Percentiles rank a stretch among this genome's conserved stretches.
Evolutionary conservation across 2,797 vertebrate genomes (phyloP).

Genomic region (Malurus splendens): DNA sequence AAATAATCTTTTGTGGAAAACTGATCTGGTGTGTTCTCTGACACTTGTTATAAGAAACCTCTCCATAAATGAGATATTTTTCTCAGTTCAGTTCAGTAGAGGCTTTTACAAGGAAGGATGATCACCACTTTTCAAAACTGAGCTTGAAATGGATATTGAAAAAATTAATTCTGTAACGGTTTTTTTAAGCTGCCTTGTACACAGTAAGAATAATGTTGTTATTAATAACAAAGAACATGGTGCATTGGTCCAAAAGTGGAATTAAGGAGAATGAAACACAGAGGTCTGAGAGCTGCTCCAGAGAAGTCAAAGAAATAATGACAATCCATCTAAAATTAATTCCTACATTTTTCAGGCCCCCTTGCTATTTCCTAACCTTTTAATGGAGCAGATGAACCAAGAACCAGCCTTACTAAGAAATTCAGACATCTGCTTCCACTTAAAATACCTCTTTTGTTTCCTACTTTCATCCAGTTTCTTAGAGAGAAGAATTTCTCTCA

Average conservation of each 20-base stretch:
- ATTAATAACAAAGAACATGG: neutral
- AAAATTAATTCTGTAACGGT: neutral
- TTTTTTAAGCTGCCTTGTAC: neutral
- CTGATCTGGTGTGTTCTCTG: neutral
- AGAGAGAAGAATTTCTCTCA: neutral
- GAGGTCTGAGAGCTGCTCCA: neutral
- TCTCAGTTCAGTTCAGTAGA: neutral
- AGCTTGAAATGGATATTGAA: neutral
- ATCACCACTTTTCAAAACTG: neutral
- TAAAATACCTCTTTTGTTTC: constrained; percentile 12
- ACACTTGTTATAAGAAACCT: fast-evolving
- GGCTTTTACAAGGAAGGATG: neutral
- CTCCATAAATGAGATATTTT: neutral
- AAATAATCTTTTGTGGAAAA: neutral
- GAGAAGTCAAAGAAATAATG: neutral
- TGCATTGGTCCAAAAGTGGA: neutral
- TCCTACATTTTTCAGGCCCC: neutral
- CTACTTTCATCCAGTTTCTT: neutral
- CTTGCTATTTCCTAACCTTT: constrained; percentile 1
- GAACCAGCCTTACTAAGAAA: neutral
- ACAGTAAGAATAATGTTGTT: neutral
- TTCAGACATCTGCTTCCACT: constrained; percentile 30
- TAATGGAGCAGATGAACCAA: neutral
- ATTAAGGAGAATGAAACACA: neutral
- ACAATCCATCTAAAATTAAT: constrained; percentile 9